Base-by-base conservation (phyloP, 2,888 invertebrate species). In the Ametastegia equiseti region DNA sequence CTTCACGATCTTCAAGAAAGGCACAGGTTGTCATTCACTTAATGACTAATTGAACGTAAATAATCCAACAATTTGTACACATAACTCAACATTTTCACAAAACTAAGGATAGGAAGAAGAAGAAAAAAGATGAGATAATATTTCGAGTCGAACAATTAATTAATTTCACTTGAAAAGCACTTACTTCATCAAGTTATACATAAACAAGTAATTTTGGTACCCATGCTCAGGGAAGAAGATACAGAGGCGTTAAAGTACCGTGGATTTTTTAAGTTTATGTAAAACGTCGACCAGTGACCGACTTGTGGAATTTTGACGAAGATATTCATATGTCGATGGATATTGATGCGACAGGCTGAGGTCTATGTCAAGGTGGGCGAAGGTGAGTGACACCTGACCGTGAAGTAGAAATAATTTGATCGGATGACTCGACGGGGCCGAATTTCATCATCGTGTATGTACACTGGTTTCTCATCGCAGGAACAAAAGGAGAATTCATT, bases 291-390 rank as follows among this genome's bases (percentile, higher is more conserved):
- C 36, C 19, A 11, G 39, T 67, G 60, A 60, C 6, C 13, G 27
- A 60, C 30, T 9, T 9, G 11, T 60, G 67, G 67, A 19, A 39
- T 6, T 67, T 67, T 4, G 39, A 39, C 67, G 19, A 19, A 67
- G n/a, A 23, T 11, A 71, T 42, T n/a, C 23, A 30, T 71, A 7
- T 1, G 30, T 9, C 27, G 27, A 71, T 27, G 23, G 23, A 47
- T 30, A 71, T 71, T 30, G 47, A 27, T 47, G 30, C 47, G 27
- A 71, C 45, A 71, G 71, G 30, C 36, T 11, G 30, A 71, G 71
- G 42, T 71, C 71, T 71, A 45, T 71, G 71, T 27, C 71, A 47
- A 71, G 45, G 45, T 47, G 2, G 71, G 27, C 30, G 42, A 42
- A 47, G 47, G 47, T 71, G 27, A 27, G 27, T 30, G 71, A 71